A percentile compares a stretch with the other conserved stretches of the same genome.
Evolutionary conservation across 2,797 vertebrate genomes (phyloP).

Genomic region (Pempheris klunzingeri): DNA sequence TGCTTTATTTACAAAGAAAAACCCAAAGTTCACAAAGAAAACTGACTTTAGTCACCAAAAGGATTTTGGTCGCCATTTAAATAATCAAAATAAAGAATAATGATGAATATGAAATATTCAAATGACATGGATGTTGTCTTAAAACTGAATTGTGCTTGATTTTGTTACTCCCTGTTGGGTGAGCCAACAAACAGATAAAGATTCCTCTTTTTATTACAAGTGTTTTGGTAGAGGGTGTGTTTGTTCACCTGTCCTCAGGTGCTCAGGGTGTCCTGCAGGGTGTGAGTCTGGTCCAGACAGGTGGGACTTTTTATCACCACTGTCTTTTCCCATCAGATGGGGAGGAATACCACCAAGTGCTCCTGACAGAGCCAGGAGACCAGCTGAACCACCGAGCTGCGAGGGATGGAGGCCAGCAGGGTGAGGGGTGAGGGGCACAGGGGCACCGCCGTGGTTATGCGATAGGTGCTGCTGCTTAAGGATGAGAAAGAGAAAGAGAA

Average conservation of each 20-base stretch:
- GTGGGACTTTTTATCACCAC: constrained; percentile 90
- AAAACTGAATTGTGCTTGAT: neutral
- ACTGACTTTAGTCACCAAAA: too few species aligned
- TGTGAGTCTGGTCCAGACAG: constrained; percentile 78
- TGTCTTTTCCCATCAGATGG: constrained; percentile 92
- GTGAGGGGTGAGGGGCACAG: constrained; percentile 94
- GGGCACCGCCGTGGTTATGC: constrained; percentile 93
- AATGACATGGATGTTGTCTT: neutral
- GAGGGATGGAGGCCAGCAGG: constrained; percentile 94
- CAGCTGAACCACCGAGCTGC: constrained; percentile 92
- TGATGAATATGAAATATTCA: neutral
- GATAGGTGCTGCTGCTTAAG: constrained; percentile 93
- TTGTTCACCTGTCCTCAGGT: constrained; percentile 96
- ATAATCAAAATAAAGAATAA: neutral
- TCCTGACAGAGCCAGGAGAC: constrained; percentile 93
- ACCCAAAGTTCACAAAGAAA: constrained; percentile 10
- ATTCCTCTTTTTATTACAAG: neutral
- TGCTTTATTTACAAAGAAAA: constrained; percentile 10
- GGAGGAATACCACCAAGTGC: constrained; percentile 92
- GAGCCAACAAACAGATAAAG: neutral
- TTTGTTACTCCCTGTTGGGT: neutral
- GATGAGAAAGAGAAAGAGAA: neutral
- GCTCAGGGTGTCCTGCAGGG: constrained; percentile 89
- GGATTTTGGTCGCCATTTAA: neutral
- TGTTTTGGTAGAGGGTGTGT: constrained; percentile 61